Evolutionary conservation across 2,113 vertebrate genomes (phyloP), one percentile per base, ranked within the genome.

Genomic region (Cryptomyrus ogoouensis): DNA sequence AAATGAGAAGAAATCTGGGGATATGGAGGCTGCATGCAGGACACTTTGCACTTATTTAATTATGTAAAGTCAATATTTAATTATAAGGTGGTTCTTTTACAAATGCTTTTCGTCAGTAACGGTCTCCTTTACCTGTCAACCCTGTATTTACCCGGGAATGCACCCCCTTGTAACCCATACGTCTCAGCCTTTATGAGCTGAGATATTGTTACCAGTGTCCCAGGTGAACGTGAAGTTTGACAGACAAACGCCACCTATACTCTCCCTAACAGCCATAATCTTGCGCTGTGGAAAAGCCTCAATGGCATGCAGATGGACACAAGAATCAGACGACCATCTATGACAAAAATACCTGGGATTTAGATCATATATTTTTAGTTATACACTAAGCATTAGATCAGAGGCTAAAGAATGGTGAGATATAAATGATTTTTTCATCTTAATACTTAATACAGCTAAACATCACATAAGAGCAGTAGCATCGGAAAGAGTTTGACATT

Each of bases 51-150:
- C 35, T 87, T 53, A 47, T 47, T 86, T 50, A 42, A 80, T 80
- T 80, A 80, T 39, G 35, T 19, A 80, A 80, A 80, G 74, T 80
- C 74, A 80, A 80, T 80, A 80, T 80, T 80, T 80, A 80, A 80
- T 80, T 80, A 39, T 80, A 42, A 80, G 74, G 13, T 77, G 31
- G 42, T 80, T 80, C 74, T 80, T 42, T 80, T 80, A 19, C 74
- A 80, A 39, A 80, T 39, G 12, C 35, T 80, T 39, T 15, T 42
- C 15, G 6, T 80, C 31, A 17, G 35, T 80, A 19, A 17, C 10
- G 74, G 74, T 42, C 74, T 42, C 35, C 35, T 80, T 80, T 42
- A 42, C 74, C 13, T 39, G 74, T 17, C 13, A 42, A 13, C 35
- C 70, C 70, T 77, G 4, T 39, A 35, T 39, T 77, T 42, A 80